Evolutionary conservation across 2,797 vertebrate genomes (phyloP).

Genomic region (Manis crassicaudata): DNA sequence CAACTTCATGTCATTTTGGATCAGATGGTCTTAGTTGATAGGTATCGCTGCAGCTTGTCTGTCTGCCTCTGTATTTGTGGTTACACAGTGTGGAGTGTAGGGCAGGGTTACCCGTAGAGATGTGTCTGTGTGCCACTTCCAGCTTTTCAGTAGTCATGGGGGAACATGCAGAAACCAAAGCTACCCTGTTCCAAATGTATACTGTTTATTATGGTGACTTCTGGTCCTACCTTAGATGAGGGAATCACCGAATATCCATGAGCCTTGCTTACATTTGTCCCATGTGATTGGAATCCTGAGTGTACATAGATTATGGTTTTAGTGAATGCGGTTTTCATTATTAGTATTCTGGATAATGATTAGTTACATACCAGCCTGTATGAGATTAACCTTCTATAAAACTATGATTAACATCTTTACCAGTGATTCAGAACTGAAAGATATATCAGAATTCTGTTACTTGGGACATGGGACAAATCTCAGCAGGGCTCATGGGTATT

Average conservation of each 20-base stretch:
- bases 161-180: not conserved
- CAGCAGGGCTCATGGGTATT: not conserved
- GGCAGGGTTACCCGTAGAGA: not conserved
- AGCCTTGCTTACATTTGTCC: not conserved
- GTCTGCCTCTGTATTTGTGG: not conserved
- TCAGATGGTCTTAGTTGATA: not conserved
- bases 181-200: not conserved
- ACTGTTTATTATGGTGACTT: not conserved
- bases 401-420: slow-evolving; percentile 8
- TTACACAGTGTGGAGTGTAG: not conserved
- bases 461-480: not conserved
- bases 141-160: slow-evolving; percentile 10
- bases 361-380: not conserved
- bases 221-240: not conserved
- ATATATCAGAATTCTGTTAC: not conserved
- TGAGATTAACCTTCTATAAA: not conserved
- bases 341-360: not conserved
- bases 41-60: not conserved
- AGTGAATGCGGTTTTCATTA: not conserved
- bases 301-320: not conserved
- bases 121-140: not conserved
- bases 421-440: not conserved
- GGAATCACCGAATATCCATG: not conserved
- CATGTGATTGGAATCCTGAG: not conserved
- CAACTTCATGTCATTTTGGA: not conserved